Evolutionary conservation across 2,888 invertebrate species (phyloP), one percentile per base, ranked within the genome.

Genomic region (Apamea sordens): DNA sequence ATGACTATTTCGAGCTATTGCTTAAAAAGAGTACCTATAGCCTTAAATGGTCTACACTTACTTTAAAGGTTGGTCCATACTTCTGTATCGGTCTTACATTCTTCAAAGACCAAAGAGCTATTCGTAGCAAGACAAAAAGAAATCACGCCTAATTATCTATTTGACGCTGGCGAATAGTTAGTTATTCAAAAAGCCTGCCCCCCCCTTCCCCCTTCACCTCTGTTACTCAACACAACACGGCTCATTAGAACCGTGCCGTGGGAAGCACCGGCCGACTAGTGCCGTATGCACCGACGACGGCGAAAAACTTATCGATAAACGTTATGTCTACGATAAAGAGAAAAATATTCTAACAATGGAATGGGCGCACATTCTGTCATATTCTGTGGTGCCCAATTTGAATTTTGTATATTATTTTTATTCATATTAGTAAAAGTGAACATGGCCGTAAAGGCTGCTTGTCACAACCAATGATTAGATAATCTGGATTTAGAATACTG

Each of bases 241-340:
- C 96, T 96, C 96, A 96, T 96, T 96, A 96, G 95, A 94, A 95
- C 92, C 93, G 92, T 94, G 95, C 94, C 95, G 96, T 96, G 96
- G 95, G 96, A 96, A 95, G 93, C 92, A 90, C 89, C 91, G 87
- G 89, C 79, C 88, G 79, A 83, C 88, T 95, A 95, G 95, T 92
- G 95, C 89, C 83, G 93, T 79, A 77, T 65, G 76, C 65, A 28
- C 59, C 50, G 68, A 74, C 53, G 65, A 70, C 50, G 67, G 73
- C 63, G 63, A 50, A 36, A 68, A 77, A 84, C 41, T 74, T 86
- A 79, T 88, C 89, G 88, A 88, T 70, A 80, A 69, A 64, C 18
- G 10, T 36, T 56, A 32, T 11, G 15, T 41, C 13, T 32, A n/a
- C 15, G 18, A 61, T 32, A 15, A 50, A 61, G n/a, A 50, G 15